phyloP scores from a whole-genome alignment of 1,140 invertebrate species.

The Mizuhopecten yessoensis region DNA sequence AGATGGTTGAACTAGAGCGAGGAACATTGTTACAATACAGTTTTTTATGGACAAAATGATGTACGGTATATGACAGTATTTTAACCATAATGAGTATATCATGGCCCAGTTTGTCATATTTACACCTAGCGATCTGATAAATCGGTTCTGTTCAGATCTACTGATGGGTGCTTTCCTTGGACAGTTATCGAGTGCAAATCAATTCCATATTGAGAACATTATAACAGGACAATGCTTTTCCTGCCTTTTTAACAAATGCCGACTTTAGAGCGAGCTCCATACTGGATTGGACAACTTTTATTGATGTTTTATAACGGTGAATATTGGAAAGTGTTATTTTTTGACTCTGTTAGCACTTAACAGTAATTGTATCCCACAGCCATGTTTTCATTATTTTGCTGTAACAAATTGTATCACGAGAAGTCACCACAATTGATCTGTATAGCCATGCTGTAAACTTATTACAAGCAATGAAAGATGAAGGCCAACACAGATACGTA shows the following conservation, averaged over 20 bases:
- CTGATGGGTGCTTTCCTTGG: not conserved
- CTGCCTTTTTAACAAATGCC: not conserved
- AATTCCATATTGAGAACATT: slow-evolving; percentile 19
- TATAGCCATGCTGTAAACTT: slow-evolving; percentile 24
- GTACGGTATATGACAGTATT: not conserved
- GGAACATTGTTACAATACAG: not conserved
- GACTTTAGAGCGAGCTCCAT: not conserved
- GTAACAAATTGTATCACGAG: not conserved
- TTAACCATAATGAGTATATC: not conserved
- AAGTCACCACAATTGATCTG: slow-evolving; percentile 14
- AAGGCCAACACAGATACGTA: not conserved
- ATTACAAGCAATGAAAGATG: slow-evolving; percentile 3
- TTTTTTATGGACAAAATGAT: slow-evolving; percentile 1
- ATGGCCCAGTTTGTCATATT: not conserved
- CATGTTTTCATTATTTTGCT: slow-evolving; percentile 9
- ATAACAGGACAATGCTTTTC: not conserved
- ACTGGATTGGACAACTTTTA: slow-evolving; percentile 13
- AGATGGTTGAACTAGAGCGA: not conserved
- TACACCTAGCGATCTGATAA: slow-evolving; percentile 4
- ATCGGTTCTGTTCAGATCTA: not conserved
- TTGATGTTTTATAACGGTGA: slow-evolving; percentile 28
- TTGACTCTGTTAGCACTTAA: slow-evolving; percentile 18
- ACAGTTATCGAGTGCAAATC: slow-evolving; percentile 17
- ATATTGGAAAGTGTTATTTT: slow-evolving; percentile 39
- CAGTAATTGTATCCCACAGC: slow-evolving; percentile 30